Base-by-base conservation (phyloP, 2,797 vertebrate species). In the Neosilurus hyrtlii region DNA sequence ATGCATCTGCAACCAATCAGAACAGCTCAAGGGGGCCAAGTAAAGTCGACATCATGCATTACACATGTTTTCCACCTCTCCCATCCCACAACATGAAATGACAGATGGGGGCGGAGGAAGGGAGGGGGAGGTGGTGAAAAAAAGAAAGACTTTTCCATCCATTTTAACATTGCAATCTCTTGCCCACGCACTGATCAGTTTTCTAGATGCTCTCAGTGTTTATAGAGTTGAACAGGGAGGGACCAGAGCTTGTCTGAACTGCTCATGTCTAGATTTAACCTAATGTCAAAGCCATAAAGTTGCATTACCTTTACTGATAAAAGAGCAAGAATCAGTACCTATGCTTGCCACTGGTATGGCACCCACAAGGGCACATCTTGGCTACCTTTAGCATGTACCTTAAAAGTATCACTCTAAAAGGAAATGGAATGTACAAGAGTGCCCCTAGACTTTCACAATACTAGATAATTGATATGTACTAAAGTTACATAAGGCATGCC, bases 21-120 rank as follows among this genome's bases (percentile, higher is more conserved):
- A 87, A 87, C 87, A 89, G 83, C 85, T 89, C 87, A 79, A 74
- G 85, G 82, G 87, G 89, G 92, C 90, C 91, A 91, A 92, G 90
- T 88, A 89, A 89, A 61, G 90, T 87, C 91, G 88, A 90, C 92
- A 92, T 91, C 91, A 91, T 89, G 88, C 91, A 93, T 93, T 93
- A 93, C 94, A 93, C 90, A 86, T 91, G 92, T 94, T 94, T 94
- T 93, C 93, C 92, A 94, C 91, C 90, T 89, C 91, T 90, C 90
- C 89, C 90, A 92, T 92, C 91, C 90, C 89, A 89, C 87, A 91
- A 89, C 82, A 86, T 80, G 88, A 80, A 81, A 85, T 82, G 82
- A 76, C 75, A 57, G 89, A 89, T 83, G 84, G 90, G 87, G 88
- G 24, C 1, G 51, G n/a, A 15, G 16, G 15, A 12, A 77, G 30